Conservation (phyloP, 2,888 invertebrate genomes). For the Drosophila birchii region DNA sequence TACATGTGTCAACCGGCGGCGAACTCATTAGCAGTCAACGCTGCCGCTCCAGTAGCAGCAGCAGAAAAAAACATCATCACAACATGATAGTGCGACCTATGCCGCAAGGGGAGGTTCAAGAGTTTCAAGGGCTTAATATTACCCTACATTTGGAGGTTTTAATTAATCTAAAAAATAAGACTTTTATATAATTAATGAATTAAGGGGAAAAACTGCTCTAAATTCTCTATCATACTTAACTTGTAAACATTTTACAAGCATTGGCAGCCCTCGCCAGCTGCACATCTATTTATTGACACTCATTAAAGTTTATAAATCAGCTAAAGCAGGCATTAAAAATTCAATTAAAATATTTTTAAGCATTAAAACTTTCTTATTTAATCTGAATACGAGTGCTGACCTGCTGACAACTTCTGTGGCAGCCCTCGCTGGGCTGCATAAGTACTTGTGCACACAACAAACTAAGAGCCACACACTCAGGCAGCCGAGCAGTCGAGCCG, state of each 20-base stretch:
- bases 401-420: constrained; percentile 9
- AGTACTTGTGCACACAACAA: constrained; percentile 42
- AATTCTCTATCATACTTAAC: background rate
- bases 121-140: background rate
- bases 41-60: constrained; percentile 28
- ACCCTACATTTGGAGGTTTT: background rate
- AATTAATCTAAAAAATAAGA: no score
- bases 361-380: constrained; percentile 1
- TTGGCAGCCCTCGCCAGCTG: no score
- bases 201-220: no score
- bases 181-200: no score
- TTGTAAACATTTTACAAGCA: background rate
- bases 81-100: constrained; percentile 33
- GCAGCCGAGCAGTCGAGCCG: constrained; percentile 3
- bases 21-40: constrained; percentile 60
- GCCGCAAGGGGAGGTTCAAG: constrained; percentile 8
- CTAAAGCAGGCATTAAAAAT: background rate
- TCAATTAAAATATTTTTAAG: constrained; percentile 5
- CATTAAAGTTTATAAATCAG: constrained; percentile 4
- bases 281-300: background rate
- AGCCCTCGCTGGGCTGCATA: constrained; percentile 35
- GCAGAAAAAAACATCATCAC: constrained; percentile 7
- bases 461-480: constrained; percentile 2
- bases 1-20: constrained; percentile 15
- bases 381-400: background rate